Conservation (phyloP, 2,113 vertebrate genomes). For the Athene noctua region DNA sequence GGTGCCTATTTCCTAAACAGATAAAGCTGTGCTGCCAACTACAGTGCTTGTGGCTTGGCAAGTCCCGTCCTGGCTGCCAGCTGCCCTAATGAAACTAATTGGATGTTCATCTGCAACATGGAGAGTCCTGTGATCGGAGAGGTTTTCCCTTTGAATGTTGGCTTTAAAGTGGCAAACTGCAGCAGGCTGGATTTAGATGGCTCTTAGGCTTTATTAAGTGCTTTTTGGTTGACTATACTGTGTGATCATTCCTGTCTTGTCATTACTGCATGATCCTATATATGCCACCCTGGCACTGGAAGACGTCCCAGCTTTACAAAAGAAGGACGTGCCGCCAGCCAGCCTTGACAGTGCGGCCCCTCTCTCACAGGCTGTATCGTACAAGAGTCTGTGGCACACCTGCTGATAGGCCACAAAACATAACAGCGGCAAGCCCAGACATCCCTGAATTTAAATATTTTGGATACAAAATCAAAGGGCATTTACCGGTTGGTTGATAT, state of each 20-base stretch:
- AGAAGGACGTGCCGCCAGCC: background rate
- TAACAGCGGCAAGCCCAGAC: background rate
- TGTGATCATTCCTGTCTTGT: background rate
- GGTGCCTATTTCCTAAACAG: background rate
- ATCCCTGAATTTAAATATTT: background rate
- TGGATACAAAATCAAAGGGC: background rate
- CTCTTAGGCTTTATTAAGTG: background rate
- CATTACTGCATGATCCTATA: background rate
- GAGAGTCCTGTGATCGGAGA: background rate
- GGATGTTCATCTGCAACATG: background rate
- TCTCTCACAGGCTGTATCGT: background rate
- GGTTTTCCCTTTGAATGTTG: constrained; percentile 25
- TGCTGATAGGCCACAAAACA: background rate
- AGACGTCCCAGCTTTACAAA: background rate
- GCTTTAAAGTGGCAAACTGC: background rate
- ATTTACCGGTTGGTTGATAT: background rate
- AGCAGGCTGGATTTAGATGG: background rate
- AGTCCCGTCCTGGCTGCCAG: background rate
- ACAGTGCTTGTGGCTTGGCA: background rate
- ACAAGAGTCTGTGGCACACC: background rate
- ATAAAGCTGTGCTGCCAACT: background rate
- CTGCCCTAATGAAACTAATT: constrained; percentile 23
- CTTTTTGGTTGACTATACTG: background rate
- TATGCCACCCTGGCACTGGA: background rate
- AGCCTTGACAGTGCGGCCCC: background rate